Evolutionary conservation across 2,113 vertebrate genomes (phyloP).

Genomic region (Sapajus apella): DNA sequence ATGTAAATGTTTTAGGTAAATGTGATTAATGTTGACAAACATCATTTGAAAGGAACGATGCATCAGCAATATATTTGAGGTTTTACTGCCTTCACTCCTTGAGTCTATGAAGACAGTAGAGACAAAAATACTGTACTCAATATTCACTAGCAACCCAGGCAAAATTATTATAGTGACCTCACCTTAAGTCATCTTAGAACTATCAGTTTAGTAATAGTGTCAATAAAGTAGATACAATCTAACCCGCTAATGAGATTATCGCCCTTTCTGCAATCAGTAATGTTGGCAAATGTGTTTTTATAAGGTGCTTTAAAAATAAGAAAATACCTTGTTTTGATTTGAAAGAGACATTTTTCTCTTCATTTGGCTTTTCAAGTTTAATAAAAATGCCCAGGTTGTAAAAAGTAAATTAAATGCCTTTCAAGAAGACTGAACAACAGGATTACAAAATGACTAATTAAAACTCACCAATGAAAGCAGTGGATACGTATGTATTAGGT

Average conservation of each 20-base stretch:
- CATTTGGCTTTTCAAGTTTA: background rate
- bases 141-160: background rate
- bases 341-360: background rate
- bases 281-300: background rate
- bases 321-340: background rate
- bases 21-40: background rate
- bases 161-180: background rate
- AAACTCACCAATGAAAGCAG: background rate
- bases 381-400: background rate
- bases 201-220: background rate
- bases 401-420: background rate
- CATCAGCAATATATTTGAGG: background rate
- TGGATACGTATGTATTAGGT: background rate
- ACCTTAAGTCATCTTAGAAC: background rate
- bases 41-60: background rate
- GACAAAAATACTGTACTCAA: background rate
- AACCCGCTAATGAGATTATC: background rate
- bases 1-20: background rate
- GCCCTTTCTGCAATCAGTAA: background rate
- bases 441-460: background rate
- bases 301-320: background rate
- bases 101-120: background rate
- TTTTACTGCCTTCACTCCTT: background rate
- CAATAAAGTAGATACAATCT: background rate
- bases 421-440: background rate